Percentiles rank a stretch among this genome's conserved stretches.
Evolutionary conservation across 1,140 invertebrate species (phyloP).

Genomic region (Cotesia chilonis): DNA sequence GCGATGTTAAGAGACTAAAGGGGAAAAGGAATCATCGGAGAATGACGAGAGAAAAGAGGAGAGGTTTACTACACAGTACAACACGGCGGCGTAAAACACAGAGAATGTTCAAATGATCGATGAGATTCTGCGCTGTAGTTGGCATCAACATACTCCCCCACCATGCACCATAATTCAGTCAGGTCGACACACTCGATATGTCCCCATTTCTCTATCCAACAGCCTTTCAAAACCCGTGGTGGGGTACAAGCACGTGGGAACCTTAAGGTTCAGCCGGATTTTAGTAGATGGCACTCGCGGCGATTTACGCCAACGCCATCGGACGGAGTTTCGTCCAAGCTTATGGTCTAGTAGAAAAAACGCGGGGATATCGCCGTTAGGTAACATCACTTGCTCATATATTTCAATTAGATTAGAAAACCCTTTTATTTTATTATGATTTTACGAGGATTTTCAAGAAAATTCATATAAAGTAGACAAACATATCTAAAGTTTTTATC

Average conservation of each 20-base stretch:
- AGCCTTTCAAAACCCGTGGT: constrained; percentile 23
- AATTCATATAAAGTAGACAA: too few species aligned
- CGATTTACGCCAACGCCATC: constrained; percentile 46
- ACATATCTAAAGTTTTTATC: too few species aligned
- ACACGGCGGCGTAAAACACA: constrained; percentile 61
- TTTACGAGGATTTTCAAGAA: too few species aligned
- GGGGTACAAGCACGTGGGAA: constrained; percentile 56
- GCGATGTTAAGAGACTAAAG: constrained; percentile 48
- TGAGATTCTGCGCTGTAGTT: constrained; percentile 64
- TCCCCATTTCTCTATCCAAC: constrained; percentile 30
- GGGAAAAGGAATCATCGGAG: constrained; percentile 44
- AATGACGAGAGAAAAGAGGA: constrained; percentile 21
- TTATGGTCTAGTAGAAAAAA: constrained; percentile 16
- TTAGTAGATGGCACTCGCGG: constrained; percentile 50
- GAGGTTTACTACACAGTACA: constrained; percentile 51
- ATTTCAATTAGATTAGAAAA: neutral
- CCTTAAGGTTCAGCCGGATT: constrained; percentile 42
- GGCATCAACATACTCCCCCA: constrained; percentile 44
- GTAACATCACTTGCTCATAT: constrained; percentile 5
- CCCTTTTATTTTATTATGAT: too few species aligned
- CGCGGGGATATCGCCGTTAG: constrained; percentile 24
- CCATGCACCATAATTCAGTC: constrained; percentile 37
- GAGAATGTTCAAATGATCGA: constrained; percentile 64
- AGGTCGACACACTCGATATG: constrained; percentile 41
- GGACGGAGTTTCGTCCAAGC: constrained; percentile 37